A percentile compares a stretch with the other conserved stretches of the same genome.
phyloP scores from a whole-genome alignment of 2,113 vertebrate species.

The Parus major region DNA sequence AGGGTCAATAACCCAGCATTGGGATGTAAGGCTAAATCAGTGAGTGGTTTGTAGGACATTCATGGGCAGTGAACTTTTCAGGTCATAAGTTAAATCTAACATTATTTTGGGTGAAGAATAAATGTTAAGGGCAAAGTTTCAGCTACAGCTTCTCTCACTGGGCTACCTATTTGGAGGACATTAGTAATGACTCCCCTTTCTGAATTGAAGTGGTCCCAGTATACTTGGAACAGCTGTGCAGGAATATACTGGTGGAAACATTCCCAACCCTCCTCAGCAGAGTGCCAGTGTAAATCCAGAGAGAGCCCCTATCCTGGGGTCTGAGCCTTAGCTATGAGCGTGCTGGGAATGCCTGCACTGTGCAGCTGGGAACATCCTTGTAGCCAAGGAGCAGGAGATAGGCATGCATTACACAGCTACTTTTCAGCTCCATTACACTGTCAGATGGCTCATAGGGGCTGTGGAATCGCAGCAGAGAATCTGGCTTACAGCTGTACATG shows the following conservation, averaged over 20 bases:
- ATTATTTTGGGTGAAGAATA: background rate
- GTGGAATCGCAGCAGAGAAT: slow-evolving; percentile 26
- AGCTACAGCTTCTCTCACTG: background rate
- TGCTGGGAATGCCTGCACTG: background rate
- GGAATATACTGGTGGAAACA: background rate
- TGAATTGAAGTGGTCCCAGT: background rate
- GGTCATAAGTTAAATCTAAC: background rate
- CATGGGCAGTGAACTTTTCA: background rate
- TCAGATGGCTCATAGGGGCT: slow-evolving; percentile 37
- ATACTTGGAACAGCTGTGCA: background rate
- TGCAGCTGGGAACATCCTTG: background rate
- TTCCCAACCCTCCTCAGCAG: background rate
- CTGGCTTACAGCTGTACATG: background rate
- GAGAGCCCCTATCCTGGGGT: background rate
- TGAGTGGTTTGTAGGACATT: background rate
- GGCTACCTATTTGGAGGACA: background rate
- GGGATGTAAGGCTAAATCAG: background rate
- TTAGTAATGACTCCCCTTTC: background rate
- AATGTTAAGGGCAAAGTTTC: background rate
- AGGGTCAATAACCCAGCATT: accelerated
- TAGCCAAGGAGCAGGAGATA: background rate
- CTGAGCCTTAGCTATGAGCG: background rate
- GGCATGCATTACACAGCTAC: background rate
- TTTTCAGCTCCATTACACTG: slow-evolving; percentile 55
- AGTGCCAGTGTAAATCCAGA: background rate